Conservation (phyloP, 1,140 invertebrate genomes). For the Mactra quadrangularis region DNA sequence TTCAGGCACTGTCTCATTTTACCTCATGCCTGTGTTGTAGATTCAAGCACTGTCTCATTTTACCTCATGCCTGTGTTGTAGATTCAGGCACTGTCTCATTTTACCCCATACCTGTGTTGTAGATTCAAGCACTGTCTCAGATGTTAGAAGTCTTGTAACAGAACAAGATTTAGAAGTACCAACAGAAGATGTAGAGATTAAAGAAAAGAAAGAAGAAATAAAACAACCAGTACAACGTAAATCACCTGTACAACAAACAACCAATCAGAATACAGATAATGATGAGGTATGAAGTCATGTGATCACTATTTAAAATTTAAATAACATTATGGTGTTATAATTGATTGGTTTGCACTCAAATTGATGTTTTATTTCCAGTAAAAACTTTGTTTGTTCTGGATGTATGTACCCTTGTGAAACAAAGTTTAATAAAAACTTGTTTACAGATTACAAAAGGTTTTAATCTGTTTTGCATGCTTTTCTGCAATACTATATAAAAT, state of each 20-base stretch:
- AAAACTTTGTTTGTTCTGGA: too few species aligned
- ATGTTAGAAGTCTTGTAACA: slow-evolving; percentile 37
- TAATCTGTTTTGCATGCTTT: too few species aligned
- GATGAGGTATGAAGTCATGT: slow-evolving; percentile 47
- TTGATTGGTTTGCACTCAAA: neutral
- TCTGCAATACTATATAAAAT: too few species aligned
- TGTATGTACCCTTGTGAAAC: too few species aligned
- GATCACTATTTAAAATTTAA: neutral
- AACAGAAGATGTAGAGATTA: slow-evolving; percentile 2
- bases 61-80: too few species aligned
- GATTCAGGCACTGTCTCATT: too few species aligned
- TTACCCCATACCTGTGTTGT: too few species aligned
- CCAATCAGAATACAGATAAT: slow-evolving; percentile 27
- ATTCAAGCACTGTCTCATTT: too few species aligned
- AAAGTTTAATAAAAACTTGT: too few species aligned
- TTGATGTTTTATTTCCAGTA: neutral
- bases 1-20: too few species aligned
- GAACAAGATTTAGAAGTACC: slow-evolving; percentile 37
- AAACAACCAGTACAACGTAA: neutral
- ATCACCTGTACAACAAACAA: slow-evolving; percentile 40
- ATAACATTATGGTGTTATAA: neutral
- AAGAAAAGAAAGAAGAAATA: neutral
- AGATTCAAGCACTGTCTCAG: slow-evolving; percentile 39
- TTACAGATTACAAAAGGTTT: too few species aligned
- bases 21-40: too few species aligned